phyloP scores from a whole-genome alignment of 2,113 vertebrate species.

The Leuciscus idus region DNA sequence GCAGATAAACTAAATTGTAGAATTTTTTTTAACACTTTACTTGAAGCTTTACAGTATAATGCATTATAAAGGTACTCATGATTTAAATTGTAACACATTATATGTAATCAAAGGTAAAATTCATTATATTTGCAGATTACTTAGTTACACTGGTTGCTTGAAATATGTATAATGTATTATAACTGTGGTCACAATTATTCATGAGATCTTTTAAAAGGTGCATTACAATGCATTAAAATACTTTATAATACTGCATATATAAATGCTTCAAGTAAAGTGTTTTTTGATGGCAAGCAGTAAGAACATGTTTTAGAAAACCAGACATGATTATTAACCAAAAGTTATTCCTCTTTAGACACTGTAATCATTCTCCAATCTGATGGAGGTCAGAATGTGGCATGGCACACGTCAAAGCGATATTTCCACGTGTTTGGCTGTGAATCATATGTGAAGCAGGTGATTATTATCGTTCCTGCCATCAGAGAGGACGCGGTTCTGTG shows the following conservation, averaged over 20 bases:
- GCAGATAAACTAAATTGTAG: neutral
- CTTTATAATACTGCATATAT: neutral
- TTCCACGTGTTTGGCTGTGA: slow-evolving; percentile 16
- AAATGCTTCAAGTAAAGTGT: neutral
- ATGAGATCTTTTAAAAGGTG: neutral
- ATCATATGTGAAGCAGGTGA: slow-evolving; percentile 41
- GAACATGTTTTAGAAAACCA: neutral
- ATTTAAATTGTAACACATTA: no score
- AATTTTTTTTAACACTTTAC: neutral
- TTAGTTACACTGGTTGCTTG: no score
- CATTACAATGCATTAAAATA: neutral
- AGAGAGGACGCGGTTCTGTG: slow-evolving; percentile 39
- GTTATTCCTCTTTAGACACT: neutral
- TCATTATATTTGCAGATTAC: no score
- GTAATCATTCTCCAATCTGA: neutral
- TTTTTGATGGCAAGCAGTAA: neutral
- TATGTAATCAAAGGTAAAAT: no score
- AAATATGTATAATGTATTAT: no score
- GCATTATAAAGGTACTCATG: no score
- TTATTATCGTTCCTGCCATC: slow-evolving; percentile 49
- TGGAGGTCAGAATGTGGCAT: slow-evolving; percentile 10
- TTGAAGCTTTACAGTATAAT: neutral
- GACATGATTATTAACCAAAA: neutral
- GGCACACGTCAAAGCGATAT: neutral
- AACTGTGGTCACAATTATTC: no score